Evolutionary conservation across 2,797 vertebrate species (phyloP).

Genomic region (Ceyx erithaca): DNA sequence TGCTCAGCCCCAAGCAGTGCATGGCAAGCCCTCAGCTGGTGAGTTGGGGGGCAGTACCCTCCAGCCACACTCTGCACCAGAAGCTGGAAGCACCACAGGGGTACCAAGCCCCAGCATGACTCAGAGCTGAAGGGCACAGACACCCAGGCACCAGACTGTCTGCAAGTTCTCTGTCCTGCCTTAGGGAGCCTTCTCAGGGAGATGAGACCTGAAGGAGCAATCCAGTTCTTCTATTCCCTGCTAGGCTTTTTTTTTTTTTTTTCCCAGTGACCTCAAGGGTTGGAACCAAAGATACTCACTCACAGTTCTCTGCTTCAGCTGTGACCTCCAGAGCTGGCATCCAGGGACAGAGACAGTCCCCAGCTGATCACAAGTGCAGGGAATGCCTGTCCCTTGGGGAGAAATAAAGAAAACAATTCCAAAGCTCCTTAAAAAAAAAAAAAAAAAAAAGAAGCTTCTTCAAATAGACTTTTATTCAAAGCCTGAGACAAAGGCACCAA

Average conservation of each 20-base stretch:
- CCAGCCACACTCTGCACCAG: neutral
- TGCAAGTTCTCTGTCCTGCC: constrained; percentile 19
- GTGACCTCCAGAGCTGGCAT: neutral
- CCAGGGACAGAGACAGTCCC: neutral
- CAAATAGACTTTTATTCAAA: constrained; percentile 79
- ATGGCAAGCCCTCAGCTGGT: accelerated
- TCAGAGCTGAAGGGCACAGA: neutral
- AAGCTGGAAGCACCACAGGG: neutral
- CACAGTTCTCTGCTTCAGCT: neutral
- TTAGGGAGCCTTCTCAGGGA: neutral
- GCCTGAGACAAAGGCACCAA: constrained; percentile 70
- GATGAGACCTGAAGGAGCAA: constrained; percentile 4
- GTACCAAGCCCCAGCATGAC: neutral
- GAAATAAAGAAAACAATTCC: neutral
- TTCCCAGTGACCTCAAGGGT: neutral
- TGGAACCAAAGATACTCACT: neutral
- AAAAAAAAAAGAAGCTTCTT: constrained; percentile 65
- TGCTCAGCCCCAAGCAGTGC: neutral
- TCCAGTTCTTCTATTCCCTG: neutral
- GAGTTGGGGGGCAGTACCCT: neutral
- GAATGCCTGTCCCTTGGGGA: neutral
- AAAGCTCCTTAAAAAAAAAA: constrained; percentile 3
- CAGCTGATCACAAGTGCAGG: neutral
- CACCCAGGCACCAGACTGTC: constrained; percentile 15
- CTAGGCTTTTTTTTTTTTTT: neutral